Evolutionary conservation across 1,140 invertebrate genomes (phyloP).

Genomic region (Kradibia gibbosae): DNA sequence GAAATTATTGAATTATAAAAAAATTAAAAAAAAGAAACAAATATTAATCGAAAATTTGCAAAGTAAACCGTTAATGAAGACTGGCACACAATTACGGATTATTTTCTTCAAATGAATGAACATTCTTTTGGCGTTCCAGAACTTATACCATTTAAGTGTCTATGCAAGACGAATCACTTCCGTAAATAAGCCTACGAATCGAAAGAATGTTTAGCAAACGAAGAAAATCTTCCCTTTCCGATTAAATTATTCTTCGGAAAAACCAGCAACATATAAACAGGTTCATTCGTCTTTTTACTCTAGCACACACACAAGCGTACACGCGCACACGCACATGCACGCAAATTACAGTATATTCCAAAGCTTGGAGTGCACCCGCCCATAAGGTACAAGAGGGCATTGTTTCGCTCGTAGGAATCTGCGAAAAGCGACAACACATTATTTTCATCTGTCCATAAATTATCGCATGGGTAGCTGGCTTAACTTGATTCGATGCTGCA

Average conservation of each 20-base stretch:
- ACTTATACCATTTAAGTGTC: background rate
- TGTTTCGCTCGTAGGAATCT: slow-evolving; percentile 30
- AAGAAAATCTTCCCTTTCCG: background rate
- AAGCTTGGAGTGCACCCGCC: background rate
- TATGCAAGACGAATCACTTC: background rate
- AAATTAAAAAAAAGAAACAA: no score
- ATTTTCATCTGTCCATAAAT: slow-evolving; percentile 45
- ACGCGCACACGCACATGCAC: no score
- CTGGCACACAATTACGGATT: background rate
- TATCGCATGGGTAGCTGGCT: background rate
- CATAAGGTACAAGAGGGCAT: slow-evolving; percentile 7
- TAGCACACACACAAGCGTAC: background rate
- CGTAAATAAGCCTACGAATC: background rate
- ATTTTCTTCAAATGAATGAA: background rate
- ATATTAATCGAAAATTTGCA: no score
- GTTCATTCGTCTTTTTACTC: no score
- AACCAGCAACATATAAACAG: background rate
- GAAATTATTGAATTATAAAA: no score
- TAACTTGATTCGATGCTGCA: background rate
- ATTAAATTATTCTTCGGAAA: background rate
- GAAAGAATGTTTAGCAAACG: background rate
- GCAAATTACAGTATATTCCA: no score
- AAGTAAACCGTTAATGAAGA: no score
- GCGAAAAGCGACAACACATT: slow-evolving; percentile 37
- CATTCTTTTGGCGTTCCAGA: background rate